A percentile compares a stretch with the other conserved stretches of the same genome.
phyloP scores from a whole-genome alignment of 2,113 vertebrate genomes.

The Hippocampus abdominalis region DNA sequence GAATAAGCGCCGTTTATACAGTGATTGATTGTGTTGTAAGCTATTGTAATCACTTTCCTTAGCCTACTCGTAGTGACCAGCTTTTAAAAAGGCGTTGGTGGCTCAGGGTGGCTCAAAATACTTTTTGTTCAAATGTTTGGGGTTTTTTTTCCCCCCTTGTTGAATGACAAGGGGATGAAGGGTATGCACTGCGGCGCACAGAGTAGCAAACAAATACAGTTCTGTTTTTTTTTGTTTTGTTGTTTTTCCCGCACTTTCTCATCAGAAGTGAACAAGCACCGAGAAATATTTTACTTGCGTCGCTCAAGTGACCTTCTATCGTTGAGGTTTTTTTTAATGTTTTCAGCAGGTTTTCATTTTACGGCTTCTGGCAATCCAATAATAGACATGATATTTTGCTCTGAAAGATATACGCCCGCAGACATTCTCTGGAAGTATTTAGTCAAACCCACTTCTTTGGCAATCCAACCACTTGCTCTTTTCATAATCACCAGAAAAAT shows the following conservation, averaged over 20 bases:
- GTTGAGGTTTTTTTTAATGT: no score
- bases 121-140: neutral
- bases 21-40: conserved; percentile 31
- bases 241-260: neutral
- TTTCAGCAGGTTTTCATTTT: no score
- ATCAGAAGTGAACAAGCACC: neutral
- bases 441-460: no score
- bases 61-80: conserved; percentile 13
- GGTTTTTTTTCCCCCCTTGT: neutral
- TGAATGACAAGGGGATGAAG: neutral
- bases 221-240: neutral
- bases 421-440: no score
- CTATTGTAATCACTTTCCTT: conserved; percentile 29
- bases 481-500: no score
- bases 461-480: no score
- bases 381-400: no score
- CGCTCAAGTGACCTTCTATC: no score
- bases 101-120: neutral
- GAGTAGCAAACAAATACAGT: neutral
- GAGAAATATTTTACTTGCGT: no score
- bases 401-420: no score
- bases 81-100: conserved; percentile 6
- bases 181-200: neutral
- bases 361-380: no score
- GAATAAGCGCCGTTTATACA: conserved; percentile 36